A percentile compares a stretch with the other conserved stretches of the same genome.
These are phyloP conservation scores for Camponotus floridanus DNA, from an alignment of 1,140 invertebrate genomes.

Conservation along the genomic window DNA sequence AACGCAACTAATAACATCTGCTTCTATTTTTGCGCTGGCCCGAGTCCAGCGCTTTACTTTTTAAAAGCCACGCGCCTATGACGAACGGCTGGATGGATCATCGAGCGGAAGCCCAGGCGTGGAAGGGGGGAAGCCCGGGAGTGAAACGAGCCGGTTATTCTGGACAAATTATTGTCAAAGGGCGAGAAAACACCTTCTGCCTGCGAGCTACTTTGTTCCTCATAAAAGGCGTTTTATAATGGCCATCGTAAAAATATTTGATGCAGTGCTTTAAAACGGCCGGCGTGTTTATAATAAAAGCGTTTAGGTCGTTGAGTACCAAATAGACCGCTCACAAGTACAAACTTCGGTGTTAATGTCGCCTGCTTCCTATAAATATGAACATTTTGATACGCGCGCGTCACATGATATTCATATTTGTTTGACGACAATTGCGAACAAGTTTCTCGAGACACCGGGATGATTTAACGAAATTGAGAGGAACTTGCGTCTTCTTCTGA, in stretches of 20 bases:
- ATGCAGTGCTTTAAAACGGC: slow-evolving; percentile 63
- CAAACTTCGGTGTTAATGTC: slow-evolving; percentile 61
- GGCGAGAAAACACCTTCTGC: slow-evolving; percentile 70
- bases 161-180: slow-evolving; percentile 78
- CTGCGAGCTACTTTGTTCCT: slow-evolving; percentile 73
- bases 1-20: slow-evolving; percentile 84
- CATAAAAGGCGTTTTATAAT: slow-evolving; percentile 75
- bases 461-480: slow-evolving; percentile 2
- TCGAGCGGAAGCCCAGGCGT: slow-evolving; percentile 76
- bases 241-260: slow-evolving; percentile 73
- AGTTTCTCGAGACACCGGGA: slow-evolving; percentile 8
- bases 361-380: slow-evolving; percentile 28
- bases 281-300: slow-evolving; percentile 63
- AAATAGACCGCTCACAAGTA: slow-evolving; percentile 60
- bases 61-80: slow-evolving; percentile 83
- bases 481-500: not conserved
- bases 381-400: not conserved
- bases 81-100: slow-evolving; percentile 85
- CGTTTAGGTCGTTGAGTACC: slow-evolving; percentile 39
- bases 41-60: slow-evolving; percentile 85
- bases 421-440: slow-evolving; percentile 26
- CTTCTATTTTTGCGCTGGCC: slow-evolving; percentile 86
- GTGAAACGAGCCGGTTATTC: slow-evolving; percentile 76
- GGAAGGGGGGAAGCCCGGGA: slow-evolving; percentile 27
- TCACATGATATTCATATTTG: not conserved